Base-by-base conservation (phyloP, 2,113 vertebrate species). In the Cebidichthys violaceus region DNA sequence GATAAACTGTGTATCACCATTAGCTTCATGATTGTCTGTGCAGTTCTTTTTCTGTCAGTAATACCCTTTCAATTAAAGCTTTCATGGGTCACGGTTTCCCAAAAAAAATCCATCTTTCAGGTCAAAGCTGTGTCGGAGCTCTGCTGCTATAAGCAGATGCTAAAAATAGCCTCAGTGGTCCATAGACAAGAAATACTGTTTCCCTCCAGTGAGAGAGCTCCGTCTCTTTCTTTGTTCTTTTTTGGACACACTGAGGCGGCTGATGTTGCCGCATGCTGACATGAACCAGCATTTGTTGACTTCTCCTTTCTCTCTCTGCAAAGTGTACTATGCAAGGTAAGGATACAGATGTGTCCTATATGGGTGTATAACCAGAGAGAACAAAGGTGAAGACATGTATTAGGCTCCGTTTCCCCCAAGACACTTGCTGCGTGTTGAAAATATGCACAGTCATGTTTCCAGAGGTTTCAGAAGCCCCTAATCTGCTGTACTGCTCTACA, bases 101-200 rank as follows among this genome's bases (percentile, higher is more conserved):
- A 17, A 18, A 47, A 67, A 79, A 85, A 76, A 75, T 41, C 45
- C 78, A 77, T 81, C 69, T 70, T 83, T 88, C 69, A 77, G 45
- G 57, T 81, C 82, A 57, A 79, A 84, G 52, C 86, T 68, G 77
- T 73, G 70, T 35, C 77, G 75, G 39, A 59, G 71, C 50, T 29
- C 50, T 81, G 79, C 78, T 73, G 79, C 76, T 88, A 81, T 82
- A 82, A 88, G 74, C 76, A 47, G 24, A 41, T 43, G 76, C 86
- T 92, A 92, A 92, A 93, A 92, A 95, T 90, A 93, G 75, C 57
- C 6, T 14, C 60, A 50, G 84, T 54, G 43, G 66, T 86, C 75
- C n/a, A 27, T 14, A 52, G 80, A 84, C 85, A 92, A 91, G 83
- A 88, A 74, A 76, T 43, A 50, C 37, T 60, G 64, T 80, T 89